These are phyloP conservation scores for Hemitrygon akajei DNA, from an alignment of 2,797 vertebrate species.

Conservation along the genomic window DNA sequence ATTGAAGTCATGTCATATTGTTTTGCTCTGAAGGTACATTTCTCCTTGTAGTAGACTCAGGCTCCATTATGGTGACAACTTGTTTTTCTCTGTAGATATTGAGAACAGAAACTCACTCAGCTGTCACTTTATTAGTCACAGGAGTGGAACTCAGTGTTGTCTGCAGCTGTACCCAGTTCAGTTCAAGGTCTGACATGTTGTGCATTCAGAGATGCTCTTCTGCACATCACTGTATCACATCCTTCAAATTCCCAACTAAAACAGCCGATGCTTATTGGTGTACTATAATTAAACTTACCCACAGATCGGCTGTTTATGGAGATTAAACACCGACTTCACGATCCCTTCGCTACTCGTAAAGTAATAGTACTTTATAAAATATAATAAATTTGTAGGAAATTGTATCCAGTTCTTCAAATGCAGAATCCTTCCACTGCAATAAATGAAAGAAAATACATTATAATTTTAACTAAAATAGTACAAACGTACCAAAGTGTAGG, in stretches of 20 bases:
- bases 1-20: too few relatives aligned
- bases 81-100: too few relatives aligned
- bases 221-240: neutral
- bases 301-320: neutral
- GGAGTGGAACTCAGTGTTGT: too few relatives aligned
- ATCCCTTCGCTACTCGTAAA: neutral
- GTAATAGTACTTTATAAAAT: constrained; percentile 3
- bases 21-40: too few relatives aligned
- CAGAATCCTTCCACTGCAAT: neutral
- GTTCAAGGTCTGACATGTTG: too few relatives aligned
- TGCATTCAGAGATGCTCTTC: too few relatives aligned
- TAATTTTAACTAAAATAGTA: neutral
- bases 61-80: too few relatives aligned
- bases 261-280: neutral
- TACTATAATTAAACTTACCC: neutral
- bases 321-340: neutral
- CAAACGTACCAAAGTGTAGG: neutral
- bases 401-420: neutral
- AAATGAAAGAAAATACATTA: neutral
- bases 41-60: too few relatives aligned
- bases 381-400: neutral
- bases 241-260: neutral
- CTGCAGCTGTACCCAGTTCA: too few relatives aligned
- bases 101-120: too few relatives aligned
- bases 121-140: too few relatives aligned